Evolutionary conservation across 2,797 vertebrate genomes (phyloP).

Genomic region (Centropyge bicolor): DNA sequence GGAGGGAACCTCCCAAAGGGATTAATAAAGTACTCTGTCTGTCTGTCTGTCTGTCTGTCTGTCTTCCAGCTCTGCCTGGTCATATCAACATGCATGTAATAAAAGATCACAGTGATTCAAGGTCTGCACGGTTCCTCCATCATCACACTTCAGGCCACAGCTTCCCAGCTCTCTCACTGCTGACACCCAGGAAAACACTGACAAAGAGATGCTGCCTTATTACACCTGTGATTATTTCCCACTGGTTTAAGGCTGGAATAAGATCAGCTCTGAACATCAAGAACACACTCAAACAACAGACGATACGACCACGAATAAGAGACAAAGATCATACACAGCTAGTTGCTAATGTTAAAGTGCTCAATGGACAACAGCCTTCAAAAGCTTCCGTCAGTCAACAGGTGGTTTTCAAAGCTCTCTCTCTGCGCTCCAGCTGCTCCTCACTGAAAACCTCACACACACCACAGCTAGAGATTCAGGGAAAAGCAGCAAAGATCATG

Average conservation of each 20-base stretch:
- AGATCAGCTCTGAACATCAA: constrained; percentile 13
- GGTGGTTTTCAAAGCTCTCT: constrained; percentile 17
- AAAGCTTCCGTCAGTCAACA: constrained; percentile 8
- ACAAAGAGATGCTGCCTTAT: constrained; percentile 25
- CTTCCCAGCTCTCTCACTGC: constrained; percentile 41
- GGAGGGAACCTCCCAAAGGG: too few species aligned
- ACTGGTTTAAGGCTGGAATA: background rate
- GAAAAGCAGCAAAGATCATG: background rate
- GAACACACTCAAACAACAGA: constrained; percentile 3
- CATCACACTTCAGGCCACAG: constrained; percentile 30
- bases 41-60: too few species aligned
- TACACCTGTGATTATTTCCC: constrained; percentile 9
- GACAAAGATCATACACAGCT: background rate
- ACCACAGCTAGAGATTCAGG: constrained; percentile 17
- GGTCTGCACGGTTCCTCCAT: constrained; percentile 39
- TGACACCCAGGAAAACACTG: constrained; percentile 46
- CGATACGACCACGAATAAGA: background rate
- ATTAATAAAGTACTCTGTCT: too few species aligned
- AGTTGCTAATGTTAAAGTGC: constrained; percentile 3
- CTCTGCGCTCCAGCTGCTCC: constrained; percentile 27
- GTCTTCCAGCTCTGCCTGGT: constrained; percentile 1
- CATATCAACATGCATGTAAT: constrained; percentile 18
- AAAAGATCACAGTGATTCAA: constrained; percentile 7
- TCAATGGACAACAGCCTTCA: background rate
- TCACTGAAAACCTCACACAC: background rate